Percentiles rank a stretch among this genome's conserved stretches.
phyloP scores from a whole-genome alignment of 2,888 invertebrate genomes.

The Cepaea hortensis region DNA sequence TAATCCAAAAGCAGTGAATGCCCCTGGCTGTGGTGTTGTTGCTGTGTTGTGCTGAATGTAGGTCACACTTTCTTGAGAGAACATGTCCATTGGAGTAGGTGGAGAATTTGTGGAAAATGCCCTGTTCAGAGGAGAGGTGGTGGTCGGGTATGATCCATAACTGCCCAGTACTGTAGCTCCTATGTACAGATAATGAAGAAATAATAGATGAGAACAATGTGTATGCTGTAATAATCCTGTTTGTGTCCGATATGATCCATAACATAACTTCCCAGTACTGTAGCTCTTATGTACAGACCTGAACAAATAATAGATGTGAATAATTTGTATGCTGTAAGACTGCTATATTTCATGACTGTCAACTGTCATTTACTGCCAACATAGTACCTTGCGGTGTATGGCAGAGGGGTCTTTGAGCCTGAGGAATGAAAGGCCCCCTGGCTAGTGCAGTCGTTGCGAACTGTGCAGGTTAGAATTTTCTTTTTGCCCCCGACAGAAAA shows the following conservation, averaged over 20 bases:
- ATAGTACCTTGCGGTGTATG: too few species aligned
- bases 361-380: too few species aligned
- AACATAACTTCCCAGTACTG: conserved; percentile 37
- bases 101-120: conserved; percentile 47
- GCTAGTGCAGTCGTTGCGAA: too few species aligned
- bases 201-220: too few species aligned
- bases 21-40: conserved; percentile 44
- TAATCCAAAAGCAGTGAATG: conserved; percentile 46
- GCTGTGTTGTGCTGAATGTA: conserved; percentile 49
- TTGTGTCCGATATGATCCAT: too few species aligned
- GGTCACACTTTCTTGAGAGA: conserved; percentile 47
- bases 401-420: too few species aligned
- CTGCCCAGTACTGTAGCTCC: conserved; percentile 43
- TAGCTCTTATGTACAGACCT: conserved; percentile 20
- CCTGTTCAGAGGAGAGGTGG: conserved; percentile 47
- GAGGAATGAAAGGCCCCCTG: too few species aligned
- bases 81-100: conserved; percentile 48
- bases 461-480: too few species aligned
- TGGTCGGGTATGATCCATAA: conserved; percentile 45
- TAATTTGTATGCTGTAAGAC: too few species aligned
- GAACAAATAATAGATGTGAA: not conserved
- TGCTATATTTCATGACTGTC: too few species aligned
- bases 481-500: too few species aligned
- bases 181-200: not conserved
- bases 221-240: too few species aligned